Conservation (phyloP, 2,888 invertebrate species). For the Cosmorhoe ocellata region DNA sequence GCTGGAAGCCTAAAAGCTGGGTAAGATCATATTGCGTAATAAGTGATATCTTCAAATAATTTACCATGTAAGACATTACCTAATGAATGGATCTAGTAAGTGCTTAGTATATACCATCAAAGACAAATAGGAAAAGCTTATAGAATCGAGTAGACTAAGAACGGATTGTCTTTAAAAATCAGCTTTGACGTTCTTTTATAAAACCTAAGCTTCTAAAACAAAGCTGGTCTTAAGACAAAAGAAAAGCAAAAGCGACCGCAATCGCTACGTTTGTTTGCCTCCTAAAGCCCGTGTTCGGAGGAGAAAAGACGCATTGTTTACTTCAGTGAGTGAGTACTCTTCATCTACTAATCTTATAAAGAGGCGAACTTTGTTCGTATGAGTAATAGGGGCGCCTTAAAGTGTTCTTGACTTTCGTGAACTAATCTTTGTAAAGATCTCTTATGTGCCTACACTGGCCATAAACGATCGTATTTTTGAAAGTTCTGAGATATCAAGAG, state of each 20-base stretch:
- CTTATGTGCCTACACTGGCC: constrained; percentile 19
- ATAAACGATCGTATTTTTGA: constrained; percentile 21
- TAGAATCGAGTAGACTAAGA: not conserved
- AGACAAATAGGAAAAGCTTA: not conserved
- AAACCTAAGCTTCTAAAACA: constrained; percentile 33
- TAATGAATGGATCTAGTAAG: too few relatives aligned
- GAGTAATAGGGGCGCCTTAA: constrained; percentile 38
- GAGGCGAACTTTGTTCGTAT: constrained; percentile 37
- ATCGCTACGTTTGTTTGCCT: constrained; percentile 38
- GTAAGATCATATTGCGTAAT: too few relatives aligned
- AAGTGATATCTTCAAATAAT: too few relatives aligned
- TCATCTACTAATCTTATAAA: constrained; percentile 39
- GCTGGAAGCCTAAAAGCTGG: too few relatives aligned
- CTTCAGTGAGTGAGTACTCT: constrained; percentile 36
- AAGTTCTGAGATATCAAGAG: constrained; percentile 20
- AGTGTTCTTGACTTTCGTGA: constrained; percentile 38
- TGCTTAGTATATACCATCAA: too few relatives aligned
- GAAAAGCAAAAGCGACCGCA: constrained; percentile 38
- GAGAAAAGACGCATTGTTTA: constrained; percentile 39
- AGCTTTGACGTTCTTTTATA: constrained; percentile 20
- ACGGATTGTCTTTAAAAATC: constrained; percentile 15
- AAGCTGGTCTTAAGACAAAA: constrained; percentile 36
- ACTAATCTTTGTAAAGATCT: constrained; percentile 33
- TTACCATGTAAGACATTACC: too few relatives aligned
- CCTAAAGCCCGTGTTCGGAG: constrained; percentile 35